Base-by-base conservation (phyloP, 2,888 invertebrate species). In the Polia nebulosa region DNA sequence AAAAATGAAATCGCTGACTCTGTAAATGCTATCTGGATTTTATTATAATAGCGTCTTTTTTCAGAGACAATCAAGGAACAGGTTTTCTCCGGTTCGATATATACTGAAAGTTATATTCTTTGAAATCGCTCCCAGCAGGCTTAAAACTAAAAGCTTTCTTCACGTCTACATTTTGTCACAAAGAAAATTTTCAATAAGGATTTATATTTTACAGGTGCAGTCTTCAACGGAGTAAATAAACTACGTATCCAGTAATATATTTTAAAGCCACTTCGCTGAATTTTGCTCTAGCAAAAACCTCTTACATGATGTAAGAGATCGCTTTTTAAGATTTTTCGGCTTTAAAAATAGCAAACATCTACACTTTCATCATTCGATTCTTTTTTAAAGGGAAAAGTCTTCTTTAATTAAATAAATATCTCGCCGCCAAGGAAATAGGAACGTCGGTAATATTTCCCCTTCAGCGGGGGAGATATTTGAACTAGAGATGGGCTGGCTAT, bases 111-210 rank as follows among this genome's bases (percentile, higher is more conserved):
- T 60, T 63, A 71, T 60, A 41, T 56, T 68, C 22, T 27, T 49
- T 44, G 20, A 17, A 51, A 64, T 58, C 62, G 52, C 41, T 64
- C 13, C 32, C n/a, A 17, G 56, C 61, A 75, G 70, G 25, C 36
- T 63, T 7, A 20, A n/a, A 57, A 68, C 56, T 61, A 56, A 72
- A 78, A 83, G 76, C 74, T 79, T 82, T 80, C 61, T 57, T 47
- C 51, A 44, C 44, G 56, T 58, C 34, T 22, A 8, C 17, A 15
- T 41, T 53, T 55, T 75, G 51, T 60, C 76, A 80, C 78, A 71
- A 61, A 61, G 65, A 68, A 63, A 78, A 72, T 60, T 55, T 73
- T 76, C 84, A 83, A 81, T 45, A 64, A 61, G 70, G 77, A 81
- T 3, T 41, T 79, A n/a, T 32, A 17, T 68, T 56, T 9, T 29